These are phyloP conservation scores for Antennarius striatus DNA, from an alignment of 2,113 vertebrate species.

Conservation along the genomic window DNA sequence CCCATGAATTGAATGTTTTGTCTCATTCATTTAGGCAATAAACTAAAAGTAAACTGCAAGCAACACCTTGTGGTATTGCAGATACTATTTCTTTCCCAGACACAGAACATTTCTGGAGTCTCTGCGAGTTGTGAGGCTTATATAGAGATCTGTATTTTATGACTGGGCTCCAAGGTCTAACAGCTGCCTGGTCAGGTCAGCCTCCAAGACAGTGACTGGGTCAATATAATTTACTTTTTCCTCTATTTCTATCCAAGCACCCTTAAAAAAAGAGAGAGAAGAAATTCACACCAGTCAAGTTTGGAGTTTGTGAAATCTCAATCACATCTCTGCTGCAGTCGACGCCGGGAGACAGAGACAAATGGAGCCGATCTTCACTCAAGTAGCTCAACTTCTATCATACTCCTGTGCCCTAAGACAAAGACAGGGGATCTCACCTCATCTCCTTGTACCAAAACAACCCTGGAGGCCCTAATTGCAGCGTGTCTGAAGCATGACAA, in stretches of 20 bases:
- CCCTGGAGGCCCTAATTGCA: slow-evolving; percentile 47
- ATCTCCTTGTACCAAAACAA: slow-evolving; percentile 66
- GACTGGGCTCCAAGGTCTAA: no score
- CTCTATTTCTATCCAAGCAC: background rate
- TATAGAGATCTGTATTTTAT: no score
- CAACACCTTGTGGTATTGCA: background rate
- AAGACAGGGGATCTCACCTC: slow-evolving; percentile 51
- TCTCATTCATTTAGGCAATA: background rate
- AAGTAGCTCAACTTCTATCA: slow-evolving; percentile 50
- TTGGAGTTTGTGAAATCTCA: slow-evolving; percentile 27
- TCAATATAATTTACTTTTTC: background rate
- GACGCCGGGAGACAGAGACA: slow-evolving; percentile 30
- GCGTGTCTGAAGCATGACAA: slow-evolving; percentile 61
- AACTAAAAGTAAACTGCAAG: background rate
- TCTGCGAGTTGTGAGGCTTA: no score
- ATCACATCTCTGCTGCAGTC: slow-evolving; percentile 20
- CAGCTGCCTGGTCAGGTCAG: no score
- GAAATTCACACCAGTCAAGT: slow-evolving; percentile 4
- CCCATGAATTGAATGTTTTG: background rate
- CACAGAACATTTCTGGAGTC: background rate
- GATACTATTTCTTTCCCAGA: background rate
- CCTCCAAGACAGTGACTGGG: no score
- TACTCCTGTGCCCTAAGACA: slow-evolving; percentile 52
- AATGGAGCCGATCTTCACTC: slow-evolving; percentile 40
- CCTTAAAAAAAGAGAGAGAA: background rate